Conservation (phyloP, 2,113 vertebrate genomes). For the Phyllostomus hastatus region DNA sequence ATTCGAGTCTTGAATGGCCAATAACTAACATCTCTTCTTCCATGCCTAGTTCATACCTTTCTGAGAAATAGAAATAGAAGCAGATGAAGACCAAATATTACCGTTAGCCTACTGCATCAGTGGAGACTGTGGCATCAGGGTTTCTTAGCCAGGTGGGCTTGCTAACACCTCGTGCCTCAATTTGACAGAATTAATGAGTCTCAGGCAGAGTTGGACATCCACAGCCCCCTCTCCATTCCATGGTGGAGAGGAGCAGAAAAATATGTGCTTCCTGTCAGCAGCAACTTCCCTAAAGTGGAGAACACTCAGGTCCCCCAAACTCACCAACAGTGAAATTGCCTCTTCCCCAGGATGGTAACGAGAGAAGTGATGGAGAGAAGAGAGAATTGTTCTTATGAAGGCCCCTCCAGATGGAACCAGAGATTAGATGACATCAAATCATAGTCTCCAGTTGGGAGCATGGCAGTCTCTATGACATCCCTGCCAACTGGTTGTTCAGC, state of each 20-base stretch:
- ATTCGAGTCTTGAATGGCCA: not conserved
- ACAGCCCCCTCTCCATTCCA: accelerated
- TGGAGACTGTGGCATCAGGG: not conserved
- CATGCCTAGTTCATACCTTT: not conserved
- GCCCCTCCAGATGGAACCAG: not conserved
- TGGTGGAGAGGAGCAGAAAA: not conserved
- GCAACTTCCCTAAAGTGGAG: not conserved
- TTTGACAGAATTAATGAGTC: not conserved
- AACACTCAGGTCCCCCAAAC: not conserved
- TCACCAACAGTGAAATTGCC: not conserved
- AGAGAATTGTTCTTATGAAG: not conserved
- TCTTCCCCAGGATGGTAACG: not conserved
- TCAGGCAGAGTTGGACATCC: not conserved
- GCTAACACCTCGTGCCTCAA: not conserved
- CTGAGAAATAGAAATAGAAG: not conserved
- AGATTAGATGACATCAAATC: not conserved
- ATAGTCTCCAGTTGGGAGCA: not conserved
- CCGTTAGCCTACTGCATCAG: not conserved
- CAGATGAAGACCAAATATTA: not conserved
- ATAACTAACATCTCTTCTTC: not conserved
- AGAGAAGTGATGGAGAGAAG: not conserved
- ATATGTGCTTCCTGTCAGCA: not conserved
- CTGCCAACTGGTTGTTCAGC: not conserved
- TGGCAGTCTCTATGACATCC: not conserved
- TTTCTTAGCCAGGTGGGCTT: not conserved